Conservation (phyloP, 1,140 invertebrate species). For the Riptortus pedestris region DNA sequence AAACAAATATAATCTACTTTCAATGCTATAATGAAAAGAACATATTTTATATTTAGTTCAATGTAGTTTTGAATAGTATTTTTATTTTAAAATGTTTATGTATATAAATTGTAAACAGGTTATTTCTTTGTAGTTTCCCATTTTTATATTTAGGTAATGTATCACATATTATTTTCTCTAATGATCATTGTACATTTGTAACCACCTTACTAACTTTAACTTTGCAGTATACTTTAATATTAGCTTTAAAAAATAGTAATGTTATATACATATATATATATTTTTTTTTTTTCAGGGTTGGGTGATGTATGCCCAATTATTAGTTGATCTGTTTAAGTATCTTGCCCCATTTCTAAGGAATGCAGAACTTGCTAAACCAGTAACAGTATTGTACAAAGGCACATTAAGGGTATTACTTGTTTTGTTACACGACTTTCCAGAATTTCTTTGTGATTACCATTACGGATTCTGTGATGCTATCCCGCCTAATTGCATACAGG, state of each 20-base stretch:
- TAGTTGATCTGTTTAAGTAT: conserved; percentile 94
- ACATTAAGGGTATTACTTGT: conserved; percentile 91
- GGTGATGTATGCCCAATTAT: conserved; percentile 80
- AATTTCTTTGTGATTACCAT: conserved; percentile 97
- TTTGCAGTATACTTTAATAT: neutral
- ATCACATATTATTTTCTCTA: no score
- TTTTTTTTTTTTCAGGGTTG: conserved; percentile 45
- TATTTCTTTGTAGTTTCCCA: no score
- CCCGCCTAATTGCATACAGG: conserved; percentile 94
- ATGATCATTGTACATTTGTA: no score
- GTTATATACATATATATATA: conserved; percentile 37
- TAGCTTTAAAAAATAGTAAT: neutral
- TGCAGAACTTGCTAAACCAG: conserved; percentile 86
- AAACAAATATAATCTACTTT: no score
- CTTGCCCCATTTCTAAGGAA: conserved; percentile 92
- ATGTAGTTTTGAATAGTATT: no score
- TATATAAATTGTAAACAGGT: no score
- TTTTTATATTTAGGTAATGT: no score
- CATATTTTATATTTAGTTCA: no score
- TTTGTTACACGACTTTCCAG: conserved; percentile 95
- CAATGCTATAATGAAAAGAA: no score
- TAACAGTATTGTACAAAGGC: conserved; percentile 89
- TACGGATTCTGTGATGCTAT: conserved; percentile 99
- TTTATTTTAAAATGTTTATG: no score
- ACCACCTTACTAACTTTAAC: no score